Evolutionary conservation across 2,113 vertebrate genomes (phyloP).

Genomic region (Zonotrichia leucophrys): DNA sequence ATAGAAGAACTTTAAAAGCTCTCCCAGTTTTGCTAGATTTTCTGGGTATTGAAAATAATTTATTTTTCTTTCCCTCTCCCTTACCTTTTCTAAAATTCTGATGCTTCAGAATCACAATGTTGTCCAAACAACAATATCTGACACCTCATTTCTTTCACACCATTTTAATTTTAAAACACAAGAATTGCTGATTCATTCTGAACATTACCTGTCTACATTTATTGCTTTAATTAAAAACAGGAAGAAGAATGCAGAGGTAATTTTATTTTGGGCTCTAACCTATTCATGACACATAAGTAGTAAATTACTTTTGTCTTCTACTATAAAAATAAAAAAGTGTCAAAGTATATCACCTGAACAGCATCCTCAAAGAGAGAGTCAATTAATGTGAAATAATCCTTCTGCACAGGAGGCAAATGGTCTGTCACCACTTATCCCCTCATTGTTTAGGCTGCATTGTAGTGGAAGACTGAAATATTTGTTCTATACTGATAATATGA

Average conservation of each 20-base stretch:
- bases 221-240: background rate
- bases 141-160: background rate
- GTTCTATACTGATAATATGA: background rate
- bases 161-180: background rate
- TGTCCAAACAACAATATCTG: background rate
- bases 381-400: background rate
- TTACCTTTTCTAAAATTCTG: background rate
- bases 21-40: background rate
- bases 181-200: background rate
- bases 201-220: background rate
- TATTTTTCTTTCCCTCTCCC: background rate
- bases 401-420: background rate
- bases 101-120: background rate
- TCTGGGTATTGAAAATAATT: background rate
- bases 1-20: background rate
- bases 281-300: background rate
- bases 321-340: background rate
- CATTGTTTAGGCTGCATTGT: background rate
- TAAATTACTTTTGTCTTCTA: background rate
- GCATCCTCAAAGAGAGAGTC: background rate
- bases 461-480: background rate
- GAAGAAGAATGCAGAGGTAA: background rate
- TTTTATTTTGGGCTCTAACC: background rate
- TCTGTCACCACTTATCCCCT: background rate
- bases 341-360: background rate